Conservation (phyloP, 2,888 invertebrate genomes). For the Gasteruption jaculator region DNA sequence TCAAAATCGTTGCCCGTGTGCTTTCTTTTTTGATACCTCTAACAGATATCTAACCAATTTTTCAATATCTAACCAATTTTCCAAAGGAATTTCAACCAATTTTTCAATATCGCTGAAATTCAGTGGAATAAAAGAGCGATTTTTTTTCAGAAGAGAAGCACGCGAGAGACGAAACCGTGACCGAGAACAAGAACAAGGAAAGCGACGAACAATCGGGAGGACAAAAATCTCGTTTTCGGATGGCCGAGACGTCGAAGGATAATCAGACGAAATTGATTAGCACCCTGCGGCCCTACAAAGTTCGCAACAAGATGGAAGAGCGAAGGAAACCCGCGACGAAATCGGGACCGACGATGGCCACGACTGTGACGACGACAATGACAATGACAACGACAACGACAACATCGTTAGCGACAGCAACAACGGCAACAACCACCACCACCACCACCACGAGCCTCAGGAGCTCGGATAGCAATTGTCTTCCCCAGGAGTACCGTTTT, state of each 20-base stretch:
- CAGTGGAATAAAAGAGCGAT: constrained; percentile 40
- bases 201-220: constrained; percentile 24
- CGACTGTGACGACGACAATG: constrained; percentile 11
- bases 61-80: no score
- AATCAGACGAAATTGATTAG: constrained; percentile 35
- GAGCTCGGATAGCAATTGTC: constrained; percentile 36
- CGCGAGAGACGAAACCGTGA: constrained; percentile 46
- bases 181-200: constrained; percentile 38
- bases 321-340: constrained; percentile 29
- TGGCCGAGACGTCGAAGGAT: constrained; percentile 27
- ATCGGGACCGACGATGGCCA: constrained; percentile 9
- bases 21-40: no score
- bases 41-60: no score
- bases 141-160: constrained; percentile 49
- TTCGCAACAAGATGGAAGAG: constrained; percentile 34
- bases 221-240: constrained; percentile 25
- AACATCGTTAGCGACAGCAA: constrained; percentile 21
- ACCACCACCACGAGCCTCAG: constrained; percentile 25
- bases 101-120: background rate
- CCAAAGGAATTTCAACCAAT: no score
- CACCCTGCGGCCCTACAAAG: constrained; percentile 34
- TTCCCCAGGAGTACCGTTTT: constrained; percentile 39
- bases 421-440: constrained; percentile 7
- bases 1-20: no score
- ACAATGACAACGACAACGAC: constrained; percentile 9